Conservation (phyloP, 2,797 vertebrate genomes). For the Sebastes elongatus region DNA sequence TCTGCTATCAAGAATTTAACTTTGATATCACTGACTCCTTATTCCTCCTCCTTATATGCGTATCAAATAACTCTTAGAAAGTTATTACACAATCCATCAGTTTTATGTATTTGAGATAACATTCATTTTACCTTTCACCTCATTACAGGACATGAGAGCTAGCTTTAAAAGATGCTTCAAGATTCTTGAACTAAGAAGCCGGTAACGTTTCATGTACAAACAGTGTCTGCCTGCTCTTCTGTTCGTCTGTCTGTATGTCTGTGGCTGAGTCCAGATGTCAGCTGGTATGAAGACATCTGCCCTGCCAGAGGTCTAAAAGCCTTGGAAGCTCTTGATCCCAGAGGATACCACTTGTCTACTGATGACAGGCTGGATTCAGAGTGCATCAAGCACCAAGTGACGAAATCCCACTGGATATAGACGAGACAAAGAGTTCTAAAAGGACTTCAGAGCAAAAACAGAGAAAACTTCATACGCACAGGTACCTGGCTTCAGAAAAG, state of each 20-base stretch:
- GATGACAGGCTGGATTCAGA: constrained; percentile 63
- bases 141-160: not conserved
- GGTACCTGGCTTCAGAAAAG: not conserved
- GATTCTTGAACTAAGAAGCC: not conserved
- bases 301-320: constrained; percentile 62
- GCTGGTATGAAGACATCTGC: constrained; percentile 67
- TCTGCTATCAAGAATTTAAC: not conserved
- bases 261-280: constrained; percentile 63
- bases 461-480: not conserved
- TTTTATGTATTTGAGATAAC: constrained; percentile 17
- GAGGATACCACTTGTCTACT: constrained; percentile 61
- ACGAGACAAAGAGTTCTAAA: constrained; percentile 3
- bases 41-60: not conserved
- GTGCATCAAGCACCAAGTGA: constrained; percentile 45
- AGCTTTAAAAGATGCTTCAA: constrained; percentile 8
- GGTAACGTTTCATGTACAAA: constrained; percentile 23
- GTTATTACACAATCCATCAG: constrained; percentile 1
- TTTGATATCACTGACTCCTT: constrained; percentile 4
- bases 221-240: constrained; percentile 2
- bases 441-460: not conserved
- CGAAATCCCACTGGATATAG: constrained; percentile 35
- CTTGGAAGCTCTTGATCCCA: constrained; percentile 58
- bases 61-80: constrained; percentile 6
- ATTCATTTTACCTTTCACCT: constrained; percentile 2
- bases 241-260: constrained; percentile 32